Base-by-base conservation (phyloP, 2,888 invertebrate genomes). In the Alitta virens region DNA sequence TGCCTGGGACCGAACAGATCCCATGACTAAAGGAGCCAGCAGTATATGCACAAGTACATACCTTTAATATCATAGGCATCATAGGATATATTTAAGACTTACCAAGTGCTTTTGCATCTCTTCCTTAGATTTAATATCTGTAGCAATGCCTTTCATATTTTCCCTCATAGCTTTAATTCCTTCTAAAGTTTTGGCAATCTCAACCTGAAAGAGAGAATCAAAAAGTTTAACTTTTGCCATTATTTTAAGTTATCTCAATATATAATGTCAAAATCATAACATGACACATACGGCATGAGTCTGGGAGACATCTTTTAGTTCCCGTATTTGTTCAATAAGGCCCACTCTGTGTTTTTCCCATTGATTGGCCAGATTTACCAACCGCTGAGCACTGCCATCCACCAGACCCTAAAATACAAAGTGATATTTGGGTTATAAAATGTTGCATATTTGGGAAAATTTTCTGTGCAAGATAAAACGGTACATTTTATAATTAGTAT, bases 301-400 rank as follows among this genome's bases (percentile, higher is more conserved):
- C 3, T 75, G 75, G 60, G 68, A 74, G 21, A 75, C 71, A 33
- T 73, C 70, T 52, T 77, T 74, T 63, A 85, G 72, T 71, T 78
- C 71, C 53, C 86, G 80, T 74, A 87, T 87, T 70, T 87, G 85
- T 68, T 87, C 84, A 26, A 89, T 82, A 16, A 91, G 79, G 0
- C 90, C 89, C 27, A 84, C 84, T 43, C 89, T 85, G 73, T 90
- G 89, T 56, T 87, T 86, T 72, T 89, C 88, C 91, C 91, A 91
- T 72, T 91, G 89, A 62, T 85, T 86, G 2, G 87, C 87, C 56
- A 91, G 79, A 60, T 85, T 86, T 26, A 87, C 82, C 40, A 90
- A 81, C 73, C 88, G 85, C 72, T 87, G 87, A 55, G 86, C 86
- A 65, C 87, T 87, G 23, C 85, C 83, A 65, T 88, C 87, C 23